Conservation (phyloP, 2,888 invertebrate species). For the Mythimna albipuncta region DNA sequence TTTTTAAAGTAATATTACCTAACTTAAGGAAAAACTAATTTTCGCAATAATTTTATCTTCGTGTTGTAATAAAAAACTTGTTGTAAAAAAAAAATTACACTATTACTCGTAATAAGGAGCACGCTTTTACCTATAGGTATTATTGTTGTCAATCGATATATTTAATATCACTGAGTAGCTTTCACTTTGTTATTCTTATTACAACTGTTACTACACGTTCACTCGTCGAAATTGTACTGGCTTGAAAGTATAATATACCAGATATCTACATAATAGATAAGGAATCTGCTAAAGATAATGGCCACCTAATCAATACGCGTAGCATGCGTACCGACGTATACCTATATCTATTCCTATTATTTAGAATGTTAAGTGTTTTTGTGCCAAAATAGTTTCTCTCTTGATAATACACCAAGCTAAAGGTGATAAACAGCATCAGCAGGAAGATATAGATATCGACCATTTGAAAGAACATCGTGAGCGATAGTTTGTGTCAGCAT, state of each 20-base stretch:
- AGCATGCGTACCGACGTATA: conserved; percentile 30
- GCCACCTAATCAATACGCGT: conserved; percentile 58
- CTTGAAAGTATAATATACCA: conserved; percentile 50
- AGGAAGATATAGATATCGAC: too few relatives aligned
- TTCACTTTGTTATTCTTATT: conserved; percentile 30
- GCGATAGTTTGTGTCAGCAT: too few relatives aligned
- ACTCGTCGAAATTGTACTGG: conserved; percentile 62
- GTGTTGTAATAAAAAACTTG: background rate
- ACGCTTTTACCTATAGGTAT: conserved; percentile 40
- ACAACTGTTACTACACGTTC: conserved; percentile 60
- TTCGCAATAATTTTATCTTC: background rate
- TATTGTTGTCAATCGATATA: conserved; percentile 18
- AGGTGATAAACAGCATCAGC: background rate
- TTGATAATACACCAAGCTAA: background rate
- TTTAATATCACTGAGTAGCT: conserved; percentile 9
- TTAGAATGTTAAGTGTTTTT: conserved; percentile 1
- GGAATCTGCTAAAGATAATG: conserved; percentile 56
- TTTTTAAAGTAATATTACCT: background rate
- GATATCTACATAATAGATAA: conserved; percentile 62
- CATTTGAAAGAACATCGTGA: too few relatives aligned
- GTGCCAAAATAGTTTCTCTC: conserved; percentile 8
- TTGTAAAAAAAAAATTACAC: background rate
- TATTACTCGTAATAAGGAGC: background rate
- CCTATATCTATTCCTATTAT: conserved; percentile 14
- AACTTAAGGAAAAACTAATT: background rate